Conservation (phyloP, 2,888 invertebrate genomes). For the Microchrysa polita region DNA sequence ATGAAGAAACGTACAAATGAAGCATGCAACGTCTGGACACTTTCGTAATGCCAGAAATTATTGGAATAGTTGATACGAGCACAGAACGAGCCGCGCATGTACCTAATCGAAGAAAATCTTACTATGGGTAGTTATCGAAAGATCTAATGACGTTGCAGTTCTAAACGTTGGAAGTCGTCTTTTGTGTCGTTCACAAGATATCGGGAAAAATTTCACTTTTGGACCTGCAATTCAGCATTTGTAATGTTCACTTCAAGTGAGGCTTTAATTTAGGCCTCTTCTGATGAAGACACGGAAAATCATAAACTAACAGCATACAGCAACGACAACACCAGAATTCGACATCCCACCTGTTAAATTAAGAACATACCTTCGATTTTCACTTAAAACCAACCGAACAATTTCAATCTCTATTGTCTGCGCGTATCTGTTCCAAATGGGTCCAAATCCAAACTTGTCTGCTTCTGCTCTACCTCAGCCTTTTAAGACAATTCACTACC, state of each 20-base stretch:
- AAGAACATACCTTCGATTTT: background rate
- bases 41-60: slow-evolving; percentile 42
- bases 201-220: background rate
- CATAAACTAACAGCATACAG: no score
- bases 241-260: no score
- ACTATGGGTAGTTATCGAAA: slow-evolving; percentile 18
- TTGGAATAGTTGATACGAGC: slow-evolving; percentile 26
- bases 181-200: background rate
- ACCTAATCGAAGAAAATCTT: slow-evolving; percentile 17
- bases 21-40: slow-evolving; percentile 32
- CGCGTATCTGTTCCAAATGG: no score
- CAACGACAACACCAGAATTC: no score
- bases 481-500: slow-evolving; percentile 17
- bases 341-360: background rate
- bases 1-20: background rate
- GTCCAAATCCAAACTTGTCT: no score
- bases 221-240: slow-evolving; percentile 12
- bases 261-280: no score
- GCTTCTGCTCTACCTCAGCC: slow-evolving; percentile 30
- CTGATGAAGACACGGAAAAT: no score
- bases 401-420: no score
- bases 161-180: background rate
- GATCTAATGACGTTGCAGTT: slow-evolving; percentile 35
- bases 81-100: background rate
- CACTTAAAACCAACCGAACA: slow-evolving; percentile 24